These are phyloP conservation scores for Lepidostoma basale DNA, from an alignment of 1,140 invertebrate genomes.

Conservation along the genomic window DNA sequence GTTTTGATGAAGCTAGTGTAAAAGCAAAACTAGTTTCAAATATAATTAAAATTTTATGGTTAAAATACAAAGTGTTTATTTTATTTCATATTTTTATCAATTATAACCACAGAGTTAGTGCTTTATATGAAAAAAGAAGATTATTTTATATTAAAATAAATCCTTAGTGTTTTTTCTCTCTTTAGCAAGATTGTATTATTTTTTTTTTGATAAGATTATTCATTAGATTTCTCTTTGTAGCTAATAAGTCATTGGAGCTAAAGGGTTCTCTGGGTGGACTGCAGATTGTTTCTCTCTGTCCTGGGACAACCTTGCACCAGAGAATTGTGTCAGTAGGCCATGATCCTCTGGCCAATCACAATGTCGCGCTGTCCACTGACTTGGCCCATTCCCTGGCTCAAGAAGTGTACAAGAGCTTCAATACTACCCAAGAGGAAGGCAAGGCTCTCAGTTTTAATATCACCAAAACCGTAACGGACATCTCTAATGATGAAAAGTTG, in stretches of 20 bases:
- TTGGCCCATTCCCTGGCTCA: conserved; percentile 52
- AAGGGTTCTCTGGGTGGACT: conserved; percentile 89
- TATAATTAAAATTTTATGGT: no score
- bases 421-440: conserved; percentile 53
- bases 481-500: conserved; percentile 12
- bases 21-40: no score
- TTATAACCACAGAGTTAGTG: no score
- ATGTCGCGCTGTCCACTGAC: conserved; percentile 45
- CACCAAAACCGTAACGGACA: conserved; percentile 57
- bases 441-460: conserved; percentile 73
- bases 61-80: no score
- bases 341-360: conserved; percentile 67
- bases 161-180: no score
- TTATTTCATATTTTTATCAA: no score
- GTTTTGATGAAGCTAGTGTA: no score
- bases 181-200: no score
- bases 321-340: conserved; percentile 84
- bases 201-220: background rate
- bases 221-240: conserved; percentile 47
- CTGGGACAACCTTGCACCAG: conserved; percentile 82
- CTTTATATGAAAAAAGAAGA: no score
- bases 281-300: conserved; percentile 88
- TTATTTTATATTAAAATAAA: no score
- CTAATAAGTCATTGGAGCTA: conserved; percentile 66
- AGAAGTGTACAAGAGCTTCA: conserved; percentile 59